Conservation (phyloP, 2,888 invertebrate genomes). For the Pimpla rufipes region DNA sequence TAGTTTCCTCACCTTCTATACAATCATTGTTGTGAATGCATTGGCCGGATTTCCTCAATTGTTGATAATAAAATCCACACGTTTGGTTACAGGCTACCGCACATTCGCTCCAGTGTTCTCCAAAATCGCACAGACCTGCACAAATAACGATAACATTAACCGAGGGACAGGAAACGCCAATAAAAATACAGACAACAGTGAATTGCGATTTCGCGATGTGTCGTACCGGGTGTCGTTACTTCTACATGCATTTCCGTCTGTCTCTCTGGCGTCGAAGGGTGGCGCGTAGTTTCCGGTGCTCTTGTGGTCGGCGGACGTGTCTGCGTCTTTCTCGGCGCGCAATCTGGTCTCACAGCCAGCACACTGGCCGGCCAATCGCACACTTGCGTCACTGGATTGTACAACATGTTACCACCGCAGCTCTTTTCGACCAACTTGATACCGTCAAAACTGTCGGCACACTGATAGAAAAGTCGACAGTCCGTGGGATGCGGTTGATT, state of each 20-base stretch:
- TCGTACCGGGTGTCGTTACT: neutral
- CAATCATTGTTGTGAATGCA: constrained; percentile 83
- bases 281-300: too few relatives aligned
- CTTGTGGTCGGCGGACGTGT: too few relatives aligned
- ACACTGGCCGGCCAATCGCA: constrained; percentile 90
- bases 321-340: constrained; percentile 79
- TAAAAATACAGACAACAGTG: neutral
- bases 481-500: constrained; percentile 88
- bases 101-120: constrained; percentile 89
- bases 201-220: neutral
- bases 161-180: neutral
- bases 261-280: neutral
- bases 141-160: neutral
- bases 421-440: constrained; percentile 88
- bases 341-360: constrained; percentile 87
- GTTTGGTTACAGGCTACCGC: constrained; percentile 90
- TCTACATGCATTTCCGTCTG: constrained; percentile 25
- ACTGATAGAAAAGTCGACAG: constrained; percentile 91
- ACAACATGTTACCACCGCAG: constrained; percentile 89
- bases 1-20: constrained; percentile 78
- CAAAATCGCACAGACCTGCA: constrained; percentile 80
- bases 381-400: constrained; percentile 88
- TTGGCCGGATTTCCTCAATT: constrained; percentile 76
- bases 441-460: constrained; percentile 86
- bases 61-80: constrained; percentile 89